These are phyloP conservation scores for Arothron firmamentum DNA, from an alignment of 2,113 vertebrate genomes.

Conservation along the genomic window DNA sequence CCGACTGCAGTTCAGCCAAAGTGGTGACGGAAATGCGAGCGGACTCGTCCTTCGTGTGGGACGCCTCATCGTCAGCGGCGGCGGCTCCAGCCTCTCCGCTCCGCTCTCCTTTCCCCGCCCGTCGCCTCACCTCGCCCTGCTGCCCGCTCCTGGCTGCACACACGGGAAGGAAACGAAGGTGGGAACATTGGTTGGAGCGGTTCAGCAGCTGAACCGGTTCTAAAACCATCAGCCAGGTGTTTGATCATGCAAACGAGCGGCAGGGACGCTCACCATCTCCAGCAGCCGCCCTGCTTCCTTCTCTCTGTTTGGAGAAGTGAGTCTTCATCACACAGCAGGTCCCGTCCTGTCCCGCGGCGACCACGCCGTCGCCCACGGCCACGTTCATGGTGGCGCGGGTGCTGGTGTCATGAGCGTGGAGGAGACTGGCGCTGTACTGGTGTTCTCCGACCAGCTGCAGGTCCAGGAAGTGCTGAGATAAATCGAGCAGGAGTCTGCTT, in stretches of 20 bases:
- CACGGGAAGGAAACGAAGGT: not conserved
- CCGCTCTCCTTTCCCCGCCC: constrained; percentile 60
- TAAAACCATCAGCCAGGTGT: too few relatives aligned
- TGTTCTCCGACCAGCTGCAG: constrained; percentile 78
- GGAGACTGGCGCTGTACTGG: constrained; percentile 80
- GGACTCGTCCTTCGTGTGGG: constrained; percentile 62
- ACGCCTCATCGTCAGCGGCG: not conserved
- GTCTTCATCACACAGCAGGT: constrained; percentile 84
- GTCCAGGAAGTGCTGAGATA: constrained; percentile 86
- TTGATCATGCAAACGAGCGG: too few relatives aligned
- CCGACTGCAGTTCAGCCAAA: constrained; percentile 80
- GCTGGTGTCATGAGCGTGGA: constrained; percentile 87
- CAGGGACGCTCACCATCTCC: constrained; percentile 74
- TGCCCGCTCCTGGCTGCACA: constrained; percentile 47
- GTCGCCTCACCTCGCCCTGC: constrained; percentile 47
- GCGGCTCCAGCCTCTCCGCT: constrained; percentile 23
- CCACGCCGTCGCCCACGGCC: constrained; percentile 80
- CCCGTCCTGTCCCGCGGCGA: constrained; percentile 90
- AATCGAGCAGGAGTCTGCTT: constrained; percentile 2
- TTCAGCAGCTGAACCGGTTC: too few relatives aligned
- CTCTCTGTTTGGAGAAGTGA: constrained; percentile 44
- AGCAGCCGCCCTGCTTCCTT: constrained; percentile 20
- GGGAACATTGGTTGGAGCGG: not conserved
- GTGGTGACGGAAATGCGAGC: constrained; percentile 72
- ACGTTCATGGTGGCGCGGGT: constrained; percentile 91